Evolutionary conservation across 2,113 vertebrate genomes (phyloP).

Genomic region (Nothocercus julius): DNA sequence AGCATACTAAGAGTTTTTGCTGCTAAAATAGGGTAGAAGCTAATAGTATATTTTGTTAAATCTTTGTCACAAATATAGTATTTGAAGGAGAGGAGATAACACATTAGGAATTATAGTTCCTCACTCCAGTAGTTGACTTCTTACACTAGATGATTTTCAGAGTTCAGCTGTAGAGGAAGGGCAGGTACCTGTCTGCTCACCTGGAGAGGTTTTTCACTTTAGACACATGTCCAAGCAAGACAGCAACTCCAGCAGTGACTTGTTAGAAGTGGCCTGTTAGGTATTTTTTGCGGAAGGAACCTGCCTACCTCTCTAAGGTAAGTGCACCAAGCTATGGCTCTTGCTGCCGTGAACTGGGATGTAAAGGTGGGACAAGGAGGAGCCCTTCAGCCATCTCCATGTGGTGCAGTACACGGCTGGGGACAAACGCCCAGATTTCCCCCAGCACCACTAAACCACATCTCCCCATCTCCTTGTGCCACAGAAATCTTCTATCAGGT

Average conservation of each 20-base stretch:
- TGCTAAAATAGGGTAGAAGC: neutral
- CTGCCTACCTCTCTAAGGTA: neutral
- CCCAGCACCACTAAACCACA: neutral
- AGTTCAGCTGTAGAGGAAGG: neutral
- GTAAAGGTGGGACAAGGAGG: neutral
- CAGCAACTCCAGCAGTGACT: neutral
- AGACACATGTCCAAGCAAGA: neutral
- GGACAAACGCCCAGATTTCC: neutral
- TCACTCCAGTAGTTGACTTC: neutral
- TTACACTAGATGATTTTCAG: neutral
- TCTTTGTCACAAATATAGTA: neutral
- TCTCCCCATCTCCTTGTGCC: neutral
- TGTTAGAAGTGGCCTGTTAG: neutral
- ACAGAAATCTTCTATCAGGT: neutral
- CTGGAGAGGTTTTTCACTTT: neutral
- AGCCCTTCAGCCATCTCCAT: neutral
- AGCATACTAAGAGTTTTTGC: neutral
- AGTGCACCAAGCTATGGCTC: fast-evolving
- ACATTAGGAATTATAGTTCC: neutral
- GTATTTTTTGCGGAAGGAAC: neutral
- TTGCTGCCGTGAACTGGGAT: neutral
- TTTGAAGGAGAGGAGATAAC: neutral
- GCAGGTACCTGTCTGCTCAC: neutral
- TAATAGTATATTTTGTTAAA: neutral
- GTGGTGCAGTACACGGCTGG: neutral